Percentiles rank a stretch among this genome's conserved stretches.
These are phyloP conservation scores for Chaunax sp. DNA, from an alignment of 2,797 vertebrate species.

Conservation along the genomic window DNA sequence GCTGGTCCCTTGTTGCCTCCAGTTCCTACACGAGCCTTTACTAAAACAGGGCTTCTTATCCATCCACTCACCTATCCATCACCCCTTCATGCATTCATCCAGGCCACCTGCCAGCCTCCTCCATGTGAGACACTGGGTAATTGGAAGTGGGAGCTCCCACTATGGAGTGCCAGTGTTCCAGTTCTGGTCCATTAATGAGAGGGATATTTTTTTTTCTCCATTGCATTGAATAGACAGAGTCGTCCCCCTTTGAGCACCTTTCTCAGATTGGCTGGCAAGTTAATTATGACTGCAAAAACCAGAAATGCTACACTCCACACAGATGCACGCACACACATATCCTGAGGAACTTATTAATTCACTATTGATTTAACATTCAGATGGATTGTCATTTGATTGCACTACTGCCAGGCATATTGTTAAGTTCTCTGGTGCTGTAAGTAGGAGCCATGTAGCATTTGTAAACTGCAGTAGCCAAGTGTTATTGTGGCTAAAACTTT, in stretches of 20 bases:
- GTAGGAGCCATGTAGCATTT: slow-evolving; percentile 37
- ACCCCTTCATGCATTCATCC: slow-evolving; percentile 58
- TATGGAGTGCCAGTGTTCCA: slow-evolving; percentile 74
- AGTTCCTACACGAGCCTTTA: slow-evolving; percentile 36
- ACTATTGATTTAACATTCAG: slow-evolving; percentile 23
- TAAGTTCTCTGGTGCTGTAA: slow-evolving; percentile 3
- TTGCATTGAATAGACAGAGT: slow-evolving; percentile 55
- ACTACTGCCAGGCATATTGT: slow-evolving; percentile 17
- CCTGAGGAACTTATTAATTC: slow-evolving; percentile 8
- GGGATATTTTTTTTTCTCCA: slow-evolving; percentile 61
- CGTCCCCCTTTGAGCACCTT: slow-evolving; percentile 37
- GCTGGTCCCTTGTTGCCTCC: slow-evolving; percentile 42
- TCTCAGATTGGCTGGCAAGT: slow-evolving; percentile 36
- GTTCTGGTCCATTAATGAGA: slow-evolving; percentile 66
- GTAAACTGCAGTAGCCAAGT: slow-evolving; percentile 43
- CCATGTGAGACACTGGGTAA: slow-evolving; percentile 64
- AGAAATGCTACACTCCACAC: slow-evolving; percentile 25
- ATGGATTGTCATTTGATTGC: slow-evolving; percentile 31
- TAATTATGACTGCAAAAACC: slow-evolving; percentile 42
- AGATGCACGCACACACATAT: slow-evolving; percentile 13
- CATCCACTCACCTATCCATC: slow-evolving; percentile 56
- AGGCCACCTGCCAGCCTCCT: slow-evolving; percentile 63
- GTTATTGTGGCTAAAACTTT: slow-evolving; percentile 57
- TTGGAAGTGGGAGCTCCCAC: slow-evolving; percentile 75
- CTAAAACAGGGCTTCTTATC: slow-evolving; percentile 61